A percentile compares a stretch with the other conserved stretches of the same genome.
Evolutionary conservation across 2,797 vertebrate species (phyloP).

Genomic region (Amniataba percoides): DNA sequence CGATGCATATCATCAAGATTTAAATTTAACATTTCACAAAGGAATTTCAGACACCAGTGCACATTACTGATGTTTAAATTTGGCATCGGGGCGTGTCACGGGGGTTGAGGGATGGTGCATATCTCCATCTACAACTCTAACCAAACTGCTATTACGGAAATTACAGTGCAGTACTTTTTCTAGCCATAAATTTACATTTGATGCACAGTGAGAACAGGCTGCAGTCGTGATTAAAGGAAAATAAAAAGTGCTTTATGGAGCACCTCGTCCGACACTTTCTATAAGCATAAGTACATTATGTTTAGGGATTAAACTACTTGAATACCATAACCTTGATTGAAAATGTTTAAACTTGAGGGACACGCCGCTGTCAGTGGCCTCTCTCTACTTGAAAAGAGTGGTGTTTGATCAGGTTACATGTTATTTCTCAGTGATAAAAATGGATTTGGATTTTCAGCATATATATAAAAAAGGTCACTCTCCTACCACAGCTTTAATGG

Average conservation of each 20-base stretch:
- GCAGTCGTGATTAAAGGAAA: not conserved
- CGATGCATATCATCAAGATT: slow-evolving; percentile 89
- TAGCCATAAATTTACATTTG: slow-evolving; percentile 31
- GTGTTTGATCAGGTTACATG: not conserved
- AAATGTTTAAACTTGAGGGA: not conserved
- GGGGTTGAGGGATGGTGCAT: slow-evolving; percentile 58
- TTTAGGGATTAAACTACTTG: not conserved
- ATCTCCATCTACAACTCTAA: slow-evolving; percentile 61
- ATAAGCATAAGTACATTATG: not conserved
- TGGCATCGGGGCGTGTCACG: slow-evolving; percentile 54
- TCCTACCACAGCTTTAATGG: not conserved
- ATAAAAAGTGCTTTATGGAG: slow-evolving; percentile 3
- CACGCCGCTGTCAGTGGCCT: not conserved
- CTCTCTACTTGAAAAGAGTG: not conserved
- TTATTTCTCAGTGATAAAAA: not conserved
- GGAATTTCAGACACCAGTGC: slow-evolving; percentile 69
- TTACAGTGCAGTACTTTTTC: slow-evolving; percentile 48
- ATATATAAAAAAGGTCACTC: not conserved
- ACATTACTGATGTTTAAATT: slow-evolving; percentile 78
- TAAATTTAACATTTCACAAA: slow-evolving; percentile 83
- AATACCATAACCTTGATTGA: not conserved
- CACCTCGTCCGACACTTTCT: not conserved
- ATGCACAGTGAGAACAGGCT: slow-evolving; percentile 3
- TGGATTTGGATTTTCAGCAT: not conserved
- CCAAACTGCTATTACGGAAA: slow-evolving; percentile 46